Evolutionary conservation across 2,113 vertebrate species (phyloP).

Genomic region (Gymnarchus niloticus): DNA sequence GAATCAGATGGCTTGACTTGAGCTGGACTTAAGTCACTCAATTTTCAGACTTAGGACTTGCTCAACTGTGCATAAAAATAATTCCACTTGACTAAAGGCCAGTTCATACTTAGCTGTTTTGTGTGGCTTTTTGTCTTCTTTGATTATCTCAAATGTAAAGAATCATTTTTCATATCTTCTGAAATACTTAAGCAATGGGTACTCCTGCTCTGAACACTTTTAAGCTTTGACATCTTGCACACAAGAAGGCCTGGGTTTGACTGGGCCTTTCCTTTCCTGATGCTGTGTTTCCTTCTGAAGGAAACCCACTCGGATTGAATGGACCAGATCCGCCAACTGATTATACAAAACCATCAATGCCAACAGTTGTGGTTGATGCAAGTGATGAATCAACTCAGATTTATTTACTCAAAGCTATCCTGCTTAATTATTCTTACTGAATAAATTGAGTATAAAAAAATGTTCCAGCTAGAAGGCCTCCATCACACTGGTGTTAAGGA

Average conservation of each 20-base stretch:
- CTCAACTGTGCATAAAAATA: no score
- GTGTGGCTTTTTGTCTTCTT: no score
- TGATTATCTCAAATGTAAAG: no score
- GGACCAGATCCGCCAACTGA: neutral
- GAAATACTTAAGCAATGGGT: neutral
- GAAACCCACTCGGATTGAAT: neutral
- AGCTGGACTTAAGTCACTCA: no score
- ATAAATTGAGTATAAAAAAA: constrained; percentile 38
- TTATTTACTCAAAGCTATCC: neutral
- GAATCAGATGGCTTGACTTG: no score
- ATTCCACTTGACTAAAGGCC: no score
- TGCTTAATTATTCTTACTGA: constrained; percentile 36
- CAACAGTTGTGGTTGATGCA: neutral
- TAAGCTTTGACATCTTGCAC: neutral
- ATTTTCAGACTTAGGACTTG: no score
- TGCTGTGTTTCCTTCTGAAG: neutral
- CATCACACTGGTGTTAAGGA: neutral
- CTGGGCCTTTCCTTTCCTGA: neutral
- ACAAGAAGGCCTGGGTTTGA: neutral
- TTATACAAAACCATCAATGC: neutral
- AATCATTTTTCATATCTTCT: no score
- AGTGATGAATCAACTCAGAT: neutral
- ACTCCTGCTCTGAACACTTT: neutral
- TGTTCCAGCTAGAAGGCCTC: constrained; percentile 36
- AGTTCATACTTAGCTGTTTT: no score